Base-by-base conservation (phyloP, 2,888 invertebrate species). In the Diaprepes abbreviatus region DNA sequence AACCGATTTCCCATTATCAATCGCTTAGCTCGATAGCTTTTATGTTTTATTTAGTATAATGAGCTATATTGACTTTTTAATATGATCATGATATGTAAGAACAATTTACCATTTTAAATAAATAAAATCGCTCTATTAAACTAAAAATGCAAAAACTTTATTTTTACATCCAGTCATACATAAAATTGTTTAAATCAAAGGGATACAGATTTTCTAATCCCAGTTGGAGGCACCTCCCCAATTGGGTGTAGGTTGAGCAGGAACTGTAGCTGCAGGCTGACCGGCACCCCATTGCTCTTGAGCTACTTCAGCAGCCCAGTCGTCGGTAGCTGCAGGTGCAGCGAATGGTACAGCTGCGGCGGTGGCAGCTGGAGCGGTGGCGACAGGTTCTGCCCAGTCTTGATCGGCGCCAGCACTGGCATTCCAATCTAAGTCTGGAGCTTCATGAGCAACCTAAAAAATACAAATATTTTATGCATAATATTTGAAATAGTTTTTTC, bases 211-310 rank as follows among this genome's bases (percentile, higher is more conserved):
- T n/a, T 40, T 71, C 75, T 85, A 86, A 78, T 84, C 86, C 89
- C 89, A 89, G 80, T 88, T 88, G 73, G 86, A 83, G 40, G 88
- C 84, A 71, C 88, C 88, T 73, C 89, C 90, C 91, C 91, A 90
- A 48, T 88, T 88, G 4, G 88, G 87, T 2, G 24, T 19, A 9
- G 43, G 21, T 6, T 87, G 77, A 1, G 85, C 79, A 45, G 82
- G 73, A 60, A 79, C 76, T 43, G 72, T 76, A 0, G 87, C 83
- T 0, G 87, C 80, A 0, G 74, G 64, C 12, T 60, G 66, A 12
- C 31, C 43, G 3, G 71, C 67, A 3, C 72, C 70, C 72, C 75
- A 77, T 66, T 71, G 76, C 38, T 75, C 78, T 64, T 74, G 76
- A 1, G 75, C 76, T 24, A 77, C 76, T 62, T 78, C 75, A 14